Evolutionary conservation across 2,113 vertebrate genomes (phyloP), one percentile per base, ranked within the genome.

Genomic region (Catharus fuscescens): DNA sequence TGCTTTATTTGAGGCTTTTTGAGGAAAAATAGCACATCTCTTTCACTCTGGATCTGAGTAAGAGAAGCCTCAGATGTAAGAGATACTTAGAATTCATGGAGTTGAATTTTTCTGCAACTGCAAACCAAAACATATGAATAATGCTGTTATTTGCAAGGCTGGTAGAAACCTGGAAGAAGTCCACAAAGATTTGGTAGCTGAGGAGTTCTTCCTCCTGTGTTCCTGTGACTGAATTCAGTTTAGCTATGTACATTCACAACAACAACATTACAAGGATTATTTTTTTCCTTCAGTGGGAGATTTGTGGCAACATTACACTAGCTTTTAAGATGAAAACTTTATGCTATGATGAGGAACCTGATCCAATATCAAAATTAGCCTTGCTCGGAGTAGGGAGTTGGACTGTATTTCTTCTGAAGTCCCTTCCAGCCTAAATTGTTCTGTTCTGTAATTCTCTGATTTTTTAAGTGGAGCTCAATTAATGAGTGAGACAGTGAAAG

Each of bases 41-140:
- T 90, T 50, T 84, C 36, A 64, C 50, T 90, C 59, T 92, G 83
- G 61, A 54, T 76, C 50, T 69, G 44, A 89, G 53, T 82, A 82
- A 87, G 83, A 78, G 48, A 82, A 56, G 66, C 52, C 73, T 95
- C 70, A 89, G 54, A 84, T 3, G 1, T 52, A 76, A 60, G 36
- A 93, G 78, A 60, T 34, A 47, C 34, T 87, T 47, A 57, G 76
- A 87, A 92, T 79, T 87, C 91, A 82, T 1, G 12, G 32, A 65
- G 34, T 2, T 89, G 40, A 76, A 47, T 91, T 89, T 67, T 94
- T 82, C 70, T 90, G 54, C n/a, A 62, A 59, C 48, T 92, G 80
- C 80, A 95, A 91, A 29, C 50, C 54, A 50, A 87, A 60, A 76
- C 4, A 5, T 85, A 87, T 87, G 84, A 93, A 93, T 92, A 93